Base-by-base conservation (phyloP, 2,888 invertebrate genomes). In the Drepanosiphum platanoidis region DNA sequence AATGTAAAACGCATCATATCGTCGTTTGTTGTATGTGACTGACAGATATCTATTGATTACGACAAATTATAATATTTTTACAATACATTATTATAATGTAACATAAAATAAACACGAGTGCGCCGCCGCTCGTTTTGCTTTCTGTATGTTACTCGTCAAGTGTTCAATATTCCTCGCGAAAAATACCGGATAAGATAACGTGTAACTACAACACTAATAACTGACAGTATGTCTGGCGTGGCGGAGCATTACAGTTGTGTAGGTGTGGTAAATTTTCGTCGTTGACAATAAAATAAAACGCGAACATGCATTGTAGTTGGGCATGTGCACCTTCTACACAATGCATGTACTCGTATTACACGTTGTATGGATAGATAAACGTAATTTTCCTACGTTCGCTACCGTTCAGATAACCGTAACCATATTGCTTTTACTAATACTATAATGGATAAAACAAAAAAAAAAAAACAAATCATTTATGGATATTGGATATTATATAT, bases 381-480 rank as follows among this genome's bases (percentile, higher is more conserved):
- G 34, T 80, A 80, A 79, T 80, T 80, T 80, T 52, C 68, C 34
- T 18, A 52, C 52, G 79, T 46, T 46, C 66, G 66, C n/a, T 4
- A n/a, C 18, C 66, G 68, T 80, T 80, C 34, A 52, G 79, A 80
- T 68, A 80, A 68, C 79, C 68, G 79, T 80, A 27, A 80, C 79
- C 27, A 15, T 52, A 61, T 4, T 27, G n/a, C 42, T n/a, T 64
- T 58, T 58, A 58, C 61, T 78, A 66, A 64, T 79, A 66, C 64
- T 64, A 42, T 32, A 39, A n/a, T 27, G 46, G 13, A 30, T n/a
- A 61, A 58, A 22, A 68, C 11, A 34, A 13, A 34, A 68, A 68
- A 68, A 68, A 27, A 68, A 18, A 68, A 68, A 68, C 18, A 34
- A 11, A 18, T 71, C 36, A 64, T 42, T 64, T 64, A 74, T 42